Evolutionary conservation across 1,140 invertebrate genomes (phyloP).

Genomic region (Arion vulgaris): DNA sequence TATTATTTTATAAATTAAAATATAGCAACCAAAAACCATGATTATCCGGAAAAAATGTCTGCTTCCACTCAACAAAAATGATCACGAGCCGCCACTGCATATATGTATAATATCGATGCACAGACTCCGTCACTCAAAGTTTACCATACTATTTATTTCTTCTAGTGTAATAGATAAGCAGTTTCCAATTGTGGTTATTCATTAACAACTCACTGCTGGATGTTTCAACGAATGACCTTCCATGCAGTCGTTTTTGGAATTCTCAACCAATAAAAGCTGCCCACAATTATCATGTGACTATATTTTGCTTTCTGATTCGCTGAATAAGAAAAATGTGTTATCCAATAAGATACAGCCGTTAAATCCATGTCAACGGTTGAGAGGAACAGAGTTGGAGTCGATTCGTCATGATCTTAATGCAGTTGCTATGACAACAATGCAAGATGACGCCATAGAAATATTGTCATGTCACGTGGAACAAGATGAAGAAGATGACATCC

Average conservation of each 20-base stretch:
- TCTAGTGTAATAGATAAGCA: no score
- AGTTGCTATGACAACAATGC: neutral
- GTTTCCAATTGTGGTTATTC: no score
- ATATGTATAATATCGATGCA: no score
- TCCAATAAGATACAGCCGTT: neutral
- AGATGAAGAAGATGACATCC: neutral
- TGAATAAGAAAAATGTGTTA: neutral
- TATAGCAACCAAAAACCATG: no score
- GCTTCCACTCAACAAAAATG: no score
- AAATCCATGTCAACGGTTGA: neutral
- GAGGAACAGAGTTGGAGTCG: neutral
- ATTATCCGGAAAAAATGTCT: no score
- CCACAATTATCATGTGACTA: neutral
- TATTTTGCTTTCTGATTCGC: neutral
- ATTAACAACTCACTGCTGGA: no score
- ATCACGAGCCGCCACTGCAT: no score
- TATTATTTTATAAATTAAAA: no score
- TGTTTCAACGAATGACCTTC: neutral
- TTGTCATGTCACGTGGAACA: neutral
- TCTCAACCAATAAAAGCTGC: conserved; percentile 3
- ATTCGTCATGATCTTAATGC: neutral
- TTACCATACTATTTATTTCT: no score
- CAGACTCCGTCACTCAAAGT: no score
- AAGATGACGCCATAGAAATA: neutral
- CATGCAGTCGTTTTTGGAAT: neutral